phyloP scores from a whole-genome alignment of 2,113 vertebrate species.

The Eretmochelys imbricata region DNA sequence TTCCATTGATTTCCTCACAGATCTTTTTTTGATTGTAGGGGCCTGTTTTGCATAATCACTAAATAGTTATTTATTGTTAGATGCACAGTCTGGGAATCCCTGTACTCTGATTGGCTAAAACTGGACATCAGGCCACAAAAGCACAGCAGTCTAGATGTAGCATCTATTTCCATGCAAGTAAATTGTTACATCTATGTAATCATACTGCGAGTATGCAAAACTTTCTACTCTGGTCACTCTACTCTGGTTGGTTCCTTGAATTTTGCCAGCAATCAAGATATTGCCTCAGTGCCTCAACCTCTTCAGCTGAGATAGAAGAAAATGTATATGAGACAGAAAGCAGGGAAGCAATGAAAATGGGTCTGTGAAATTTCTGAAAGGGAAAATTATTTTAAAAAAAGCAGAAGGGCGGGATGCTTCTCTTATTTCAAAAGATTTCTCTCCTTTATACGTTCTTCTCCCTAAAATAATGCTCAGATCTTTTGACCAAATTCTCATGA shows the following conservation, averaged over 20 bases:
- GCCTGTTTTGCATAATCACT: slow-evolving; percentile 4
- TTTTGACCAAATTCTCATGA: background rate
- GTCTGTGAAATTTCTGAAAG: background rate
- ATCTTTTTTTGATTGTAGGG: background rate
- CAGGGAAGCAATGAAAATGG: background rate
- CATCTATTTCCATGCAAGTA: background rate
- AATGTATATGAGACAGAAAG: background rate
- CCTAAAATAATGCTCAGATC: background rate
- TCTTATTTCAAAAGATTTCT: background rate
- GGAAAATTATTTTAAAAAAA: background rate
- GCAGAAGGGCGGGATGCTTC: background rate
- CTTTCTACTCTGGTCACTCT: background rate
- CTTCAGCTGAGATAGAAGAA: background rate
- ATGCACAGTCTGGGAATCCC: background rate
- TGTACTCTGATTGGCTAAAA: background rate
- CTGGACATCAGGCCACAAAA: background rate
- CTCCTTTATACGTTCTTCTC: background rate
- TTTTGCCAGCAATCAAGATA: background rate
- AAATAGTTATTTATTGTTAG: background rate
- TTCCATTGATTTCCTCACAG: background rate
- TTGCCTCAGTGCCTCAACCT: background rate
- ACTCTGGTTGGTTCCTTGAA: background rate
- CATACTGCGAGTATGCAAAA: background rate
- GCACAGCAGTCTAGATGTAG: background rate
- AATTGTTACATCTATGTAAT: background rate